Evolutionary conservation across 2,113 vertebrate genomes (phyloP), one percentile per base, ranked within the genome.

Genomic region (Tor tambroides): DNA sequence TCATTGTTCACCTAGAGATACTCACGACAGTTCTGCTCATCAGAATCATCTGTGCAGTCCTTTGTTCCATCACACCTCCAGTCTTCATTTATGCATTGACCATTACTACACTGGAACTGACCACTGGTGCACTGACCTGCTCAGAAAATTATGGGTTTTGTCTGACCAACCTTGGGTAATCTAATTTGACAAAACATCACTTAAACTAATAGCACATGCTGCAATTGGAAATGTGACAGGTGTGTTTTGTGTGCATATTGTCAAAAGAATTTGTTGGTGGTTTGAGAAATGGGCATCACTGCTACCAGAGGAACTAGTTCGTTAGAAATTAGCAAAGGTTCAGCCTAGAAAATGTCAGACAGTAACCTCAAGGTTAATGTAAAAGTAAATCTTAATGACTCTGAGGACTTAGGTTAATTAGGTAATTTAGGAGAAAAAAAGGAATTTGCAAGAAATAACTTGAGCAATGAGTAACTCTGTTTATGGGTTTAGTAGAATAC

Each of bases 21-120:
- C 94, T 94, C 88, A 94, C 94, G 91, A 81, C 94, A 95, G 87
- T 92, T 94, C 28, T 85, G 86, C 86, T 95, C 94, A 88, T 95
- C 94, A 2, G 93, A 93, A 89, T 94, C 91, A 17, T 94, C 94
- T 11, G 88, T 77, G 72, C 94, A 95, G 84, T 95, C 94, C 59
- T 93, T 93, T 0, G 92, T 92, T 56, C 93, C 94, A 63, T 95
- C 94, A 83, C 94, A 94, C 49, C 85, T 91, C 94, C 94, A 94
- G 23, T 46, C 86, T 72, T 59, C 90, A 81, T 92, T 1, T 8
- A 95, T 92, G 72, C 94, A 95, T 63, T 94, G 94, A 46, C 94
- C 93, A 54, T 35, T 94, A 51, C 72, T 86, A 87, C 94, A 95
- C 80, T 92, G 89, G 75, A 95, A 95, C 91, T 94, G 83, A 10